A percentile compares a stretch with the other conserved stretches of the same genome.
Evolutionary conservation across 2,797 vertebrate genomes (phyloP).

Genomic region (Pyrocephalus nanus): DNA sequence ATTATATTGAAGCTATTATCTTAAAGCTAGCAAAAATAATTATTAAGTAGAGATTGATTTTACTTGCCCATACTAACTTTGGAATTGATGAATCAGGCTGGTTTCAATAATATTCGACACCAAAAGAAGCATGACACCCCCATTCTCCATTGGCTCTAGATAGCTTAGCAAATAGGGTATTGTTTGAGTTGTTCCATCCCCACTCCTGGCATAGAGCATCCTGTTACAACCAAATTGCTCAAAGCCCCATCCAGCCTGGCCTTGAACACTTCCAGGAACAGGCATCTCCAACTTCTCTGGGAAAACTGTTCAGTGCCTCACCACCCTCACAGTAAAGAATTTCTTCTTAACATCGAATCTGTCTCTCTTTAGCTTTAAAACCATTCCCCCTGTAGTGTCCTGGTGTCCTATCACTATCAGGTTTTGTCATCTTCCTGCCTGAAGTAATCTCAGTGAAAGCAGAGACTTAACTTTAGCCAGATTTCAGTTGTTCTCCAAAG

Average conservation of each 20-base stretch:
- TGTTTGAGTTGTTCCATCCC: background rate
- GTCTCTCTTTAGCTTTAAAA: background rate
- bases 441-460: background rate
- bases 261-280: background rate
- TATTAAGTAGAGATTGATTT: background rate
- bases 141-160: background rate
- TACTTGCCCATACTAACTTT: background rate
- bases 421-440: background rate
- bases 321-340: background rate
- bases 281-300: background rate
- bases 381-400: background rate
- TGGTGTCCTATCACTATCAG: background rate
- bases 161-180: background rate
- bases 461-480: background rate
- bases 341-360: background rate
- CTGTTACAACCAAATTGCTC: background rate
- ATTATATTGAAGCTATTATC: background rate
- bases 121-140: background rate
- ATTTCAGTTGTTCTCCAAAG: background rate
- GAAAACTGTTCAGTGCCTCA: background rate
- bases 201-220: background rate
- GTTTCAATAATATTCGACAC: background rate
- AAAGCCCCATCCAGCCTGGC: background rate
- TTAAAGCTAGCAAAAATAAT: background rate
- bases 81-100: background rate